A percentile compares a stretch with the other conserved stretches of the same genome.
Conservation (phyloP, 92 coral and sea anemone genomes). For the Epizoanthus fatuus region DNA sequence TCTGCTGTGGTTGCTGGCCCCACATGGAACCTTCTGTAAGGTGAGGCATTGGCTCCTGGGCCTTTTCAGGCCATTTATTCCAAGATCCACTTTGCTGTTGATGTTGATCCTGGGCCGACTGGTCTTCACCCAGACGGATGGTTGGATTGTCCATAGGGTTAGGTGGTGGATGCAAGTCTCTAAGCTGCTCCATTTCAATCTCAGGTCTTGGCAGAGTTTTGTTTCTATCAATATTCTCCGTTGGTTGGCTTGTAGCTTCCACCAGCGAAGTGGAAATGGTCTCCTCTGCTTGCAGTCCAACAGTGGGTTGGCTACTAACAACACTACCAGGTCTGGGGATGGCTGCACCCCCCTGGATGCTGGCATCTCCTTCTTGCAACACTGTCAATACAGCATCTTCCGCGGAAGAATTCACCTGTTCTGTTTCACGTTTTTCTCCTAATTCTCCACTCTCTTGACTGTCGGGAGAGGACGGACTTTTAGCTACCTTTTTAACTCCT, state of each 20-base stretch:
- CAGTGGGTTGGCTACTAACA: neutral
- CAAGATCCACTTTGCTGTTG: conserved; percentile 49
- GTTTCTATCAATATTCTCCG: conserved; percentile 20
- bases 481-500: conserved; percentile 58
- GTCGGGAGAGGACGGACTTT: conserved; percentile 31
- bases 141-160: conserved; percentile 38
- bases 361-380: conserved; percentile 38
- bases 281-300: conserved; percentile 10
- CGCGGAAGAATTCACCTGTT: conserved; percentile 23
- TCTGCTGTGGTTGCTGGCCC: conserved; percentile 34
- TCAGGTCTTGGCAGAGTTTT: conserved; percentile 8
- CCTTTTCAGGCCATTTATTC: conserved; percentile 59
- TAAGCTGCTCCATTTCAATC: conserved; percentile 27
- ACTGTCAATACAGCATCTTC: conserved; percentile 34
- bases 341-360: neutral
- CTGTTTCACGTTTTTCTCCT: conserved; percentile 24
- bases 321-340: conserved; percentile 7
- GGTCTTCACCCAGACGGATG: conserved; percentile 37
- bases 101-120: conserved; percentile 49
- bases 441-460: conserved; percentile 30
- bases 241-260: conserved; percentile 4
- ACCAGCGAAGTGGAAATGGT: neutral
- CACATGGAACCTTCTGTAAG: conserved; percentile 37
- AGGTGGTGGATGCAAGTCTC: conserved; percentile 40
- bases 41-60: conserved; percentile 23